Evolutionary conservation across 1,140 invertebrate genomes (phyloP).

Genomic region (Helicoverpa armigera): DNA sequence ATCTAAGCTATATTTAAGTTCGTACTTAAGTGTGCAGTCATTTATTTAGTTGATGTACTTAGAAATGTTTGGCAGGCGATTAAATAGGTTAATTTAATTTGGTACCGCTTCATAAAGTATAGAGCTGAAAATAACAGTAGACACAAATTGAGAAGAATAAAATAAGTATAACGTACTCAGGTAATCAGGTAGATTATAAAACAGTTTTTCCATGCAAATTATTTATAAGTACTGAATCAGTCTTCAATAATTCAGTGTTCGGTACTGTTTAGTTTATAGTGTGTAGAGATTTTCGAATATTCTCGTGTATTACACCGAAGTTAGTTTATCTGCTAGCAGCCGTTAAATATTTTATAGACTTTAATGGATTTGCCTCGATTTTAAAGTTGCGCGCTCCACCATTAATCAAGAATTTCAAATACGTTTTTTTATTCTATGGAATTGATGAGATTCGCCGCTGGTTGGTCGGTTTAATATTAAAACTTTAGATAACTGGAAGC

Average conservation of each 20-base stretch:
- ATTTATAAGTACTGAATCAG: not conserved
- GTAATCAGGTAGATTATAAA: not conserved
- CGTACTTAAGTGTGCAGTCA: constrained; percentile 47
- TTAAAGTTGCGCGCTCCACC: not conserved
- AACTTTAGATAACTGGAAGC: too few species aligned
- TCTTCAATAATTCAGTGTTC: not conserved
- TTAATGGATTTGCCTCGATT: constrained; percentile 25
- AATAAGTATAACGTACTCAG: too few species aligned
- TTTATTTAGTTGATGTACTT: constrained; percentile 13
- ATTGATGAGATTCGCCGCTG: not conserved
- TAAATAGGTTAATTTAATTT: not conserved
- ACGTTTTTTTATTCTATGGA: not conserved
- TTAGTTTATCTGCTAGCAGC: not conserved
- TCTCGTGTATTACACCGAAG: constrained; percentile 13
- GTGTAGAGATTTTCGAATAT: constrained; percentile 5
- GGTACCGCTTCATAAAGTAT: not conserved
- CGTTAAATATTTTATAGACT: constrained; percentile 32
- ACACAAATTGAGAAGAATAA: too few species aligned
- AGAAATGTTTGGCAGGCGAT: not conserved
- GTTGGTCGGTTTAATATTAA: not conserved
- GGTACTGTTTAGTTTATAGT: not conserved
- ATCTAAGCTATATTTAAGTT: constrained; percentile 63
- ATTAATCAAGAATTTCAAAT: constrained; percentile 19
- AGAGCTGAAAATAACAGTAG: too few species aligned
- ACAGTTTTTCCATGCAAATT: too few species aligned